These are phyloP conservation scores for Athene noctua DNA, from an alignment of 2,113 vertebrate species.

Conservation along the genomic window DNA sequence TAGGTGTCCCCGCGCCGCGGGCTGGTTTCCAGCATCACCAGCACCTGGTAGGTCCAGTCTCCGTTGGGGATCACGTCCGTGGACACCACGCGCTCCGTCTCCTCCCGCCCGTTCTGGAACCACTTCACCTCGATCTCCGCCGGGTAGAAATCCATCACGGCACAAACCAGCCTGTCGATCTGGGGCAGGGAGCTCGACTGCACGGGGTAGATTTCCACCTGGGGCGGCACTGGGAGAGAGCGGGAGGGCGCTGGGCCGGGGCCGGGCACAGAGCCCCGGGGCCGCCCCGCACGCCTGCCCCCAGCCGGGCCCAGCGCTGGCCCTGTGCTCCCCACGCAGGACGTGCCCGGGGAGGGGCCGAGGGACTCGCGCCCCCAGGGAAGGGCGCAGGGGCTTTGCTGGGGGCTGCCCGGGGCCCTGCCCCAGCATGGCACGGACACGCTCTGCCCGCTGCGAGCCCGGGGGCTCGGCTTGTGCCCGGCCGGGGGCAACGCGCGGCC, in stretches of 20 bases:
- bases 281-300: rapidly evolving
- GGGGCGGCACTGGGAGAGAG: background rate
- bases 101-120: background rate
- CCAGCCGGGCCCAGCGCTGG: background rate
- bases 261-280: background rate
- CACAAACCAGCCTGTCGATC: background rate
- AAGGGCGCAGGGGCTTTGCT: too few species aligned
- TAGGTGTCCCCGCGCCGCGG: background rate
- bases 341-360: background rate
- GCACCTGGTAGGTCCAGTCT: background rate
- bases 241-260: background rate
- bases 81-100: background rate
- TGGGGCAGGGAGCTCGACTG: background rate
- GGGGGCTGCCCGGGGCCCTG: background rate
- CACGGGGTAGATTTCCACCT: rapidly evolving
- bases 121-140: background rate
- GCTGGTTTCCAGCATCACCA: background rate
- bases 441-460: background rate
- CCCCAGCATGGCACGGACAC: background rate
- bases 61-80: background rate
- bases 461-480: background rate
- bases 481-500: too few species aligned
- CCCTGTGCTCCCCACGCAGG: background rate
- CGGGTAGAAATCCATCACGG: rapidly evolving
- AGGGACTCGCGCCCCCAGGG: too few species aligned